Evolutionary conservation across 2,888 invertebrate genomes (phyloP).

Genomic region (Philopedon plagiatum): DNA sequence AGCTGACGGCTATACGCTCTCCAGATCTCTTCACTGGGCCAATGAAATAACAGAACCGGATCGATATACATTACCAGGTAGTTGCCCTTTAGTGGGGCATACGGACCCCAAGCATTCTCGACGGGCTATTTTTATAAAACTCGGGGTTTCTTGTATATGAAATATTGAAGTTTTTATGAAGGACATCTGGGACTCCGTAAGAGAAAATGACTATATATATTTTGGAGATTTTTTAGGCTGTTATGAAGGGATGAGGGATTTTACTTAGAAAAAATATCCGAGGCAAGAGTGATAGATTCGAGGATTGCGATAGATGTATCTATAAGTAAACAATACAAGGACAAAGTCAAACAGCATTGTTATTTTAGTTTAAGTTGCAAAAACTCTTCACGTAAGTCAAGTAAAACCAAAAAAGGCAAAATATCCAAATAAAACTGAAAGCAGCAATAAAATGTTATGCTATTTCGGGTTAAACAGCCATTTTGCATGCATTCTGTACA

Average conservation of each 20-base stretch:
- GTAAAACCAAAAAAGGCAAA: neutral
- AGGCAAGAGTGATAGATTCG: no score
- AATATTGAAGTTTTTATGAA: neutral
- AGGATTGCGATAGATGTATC: no score
- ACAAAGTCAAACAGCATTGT: no score
- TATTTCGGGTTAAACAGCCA: neutral
- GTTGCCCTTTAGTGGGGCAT: slow-evolving; percentile 15
- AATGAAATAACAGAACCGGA: neutral
- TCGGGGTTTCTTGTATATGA: neutral
- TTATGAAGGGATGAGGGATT: neutral
- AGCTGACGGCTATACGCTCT: neutral
- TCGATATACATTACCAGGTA: slow-evolving; percentile 40
- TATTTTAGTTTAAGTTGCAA: no score
- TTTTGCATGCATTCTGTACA: neutral
- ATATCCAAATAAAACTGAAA: no score
- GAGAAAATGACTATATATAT: neutral
- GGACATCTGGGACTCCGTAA: neutral
- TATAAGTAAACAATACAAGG: no score
- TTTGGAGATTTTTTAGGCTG: neutral
- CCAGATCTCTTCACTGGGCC: slow-evolving; percentile 1
- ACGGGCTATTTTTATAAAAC: neutral
- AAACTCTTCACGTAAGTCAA: no score
- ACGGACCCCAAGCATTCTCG: neutral
- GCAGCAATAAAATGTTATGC: no score
- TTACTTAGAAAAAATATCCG: slow-evolving; percentile 1